A percentile compares a stretch with the other conserved stretches of the same genome.
phyloP scores from a whole-genome alignment of 2,797 vertebrate species.

The Neomorphus geoffroyi region DNA sequence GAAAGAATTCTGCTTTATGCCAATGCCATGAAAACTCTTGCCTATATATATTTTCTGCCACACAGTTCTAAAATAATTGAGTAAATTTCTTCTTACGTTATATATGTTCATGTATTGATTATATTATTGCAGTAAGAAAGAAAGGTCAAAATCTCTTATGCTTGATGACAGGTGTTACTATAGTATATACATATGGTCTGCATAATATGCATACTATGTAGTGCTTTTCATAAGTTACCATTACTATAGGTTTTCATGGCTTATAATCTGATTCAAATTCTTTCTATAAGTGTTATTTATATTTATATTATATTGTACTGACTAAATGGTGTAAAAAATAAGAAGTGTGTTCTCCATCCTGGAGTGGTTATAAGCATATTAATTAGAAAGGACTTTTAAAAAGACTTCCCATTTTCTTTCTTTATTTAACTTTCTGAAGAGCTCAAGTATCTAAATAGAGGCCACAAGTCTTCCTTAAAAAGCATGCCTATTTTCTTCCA shows the following conservation, averaged over 20 bases:
- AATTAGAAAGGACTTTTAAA: background rate
- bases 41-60: background rate
- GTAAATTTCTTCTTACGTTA: background rate
- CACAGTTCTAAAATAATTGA: background rate
- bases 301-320: background rate
- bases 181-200: background rate
- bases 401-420: background rate
- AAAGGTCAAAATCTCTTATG: background rate
- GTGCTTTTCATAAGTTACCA: background rate
- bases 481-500: background rate
- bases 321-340: background rate
- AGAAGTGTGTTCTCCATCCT: background rate
- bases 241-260: background rate
- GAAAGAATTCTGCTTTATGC: background rate
- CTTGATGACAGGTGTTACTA: background rate
- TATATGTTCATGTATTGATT: background rate
- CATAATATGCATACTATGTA: background rate
- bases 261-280: background rate
- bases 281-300: background rate
- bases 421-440: background rate
- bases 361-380: background rate
- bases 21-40: background rate
- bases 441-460: background rate
- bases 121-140: background rate
- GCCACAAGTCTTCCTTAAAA: background rate